phyloP scores from a whole-genome alignment of 2,113 vertebrate genomes.

The Cranoglanis bouderius region DNA sequence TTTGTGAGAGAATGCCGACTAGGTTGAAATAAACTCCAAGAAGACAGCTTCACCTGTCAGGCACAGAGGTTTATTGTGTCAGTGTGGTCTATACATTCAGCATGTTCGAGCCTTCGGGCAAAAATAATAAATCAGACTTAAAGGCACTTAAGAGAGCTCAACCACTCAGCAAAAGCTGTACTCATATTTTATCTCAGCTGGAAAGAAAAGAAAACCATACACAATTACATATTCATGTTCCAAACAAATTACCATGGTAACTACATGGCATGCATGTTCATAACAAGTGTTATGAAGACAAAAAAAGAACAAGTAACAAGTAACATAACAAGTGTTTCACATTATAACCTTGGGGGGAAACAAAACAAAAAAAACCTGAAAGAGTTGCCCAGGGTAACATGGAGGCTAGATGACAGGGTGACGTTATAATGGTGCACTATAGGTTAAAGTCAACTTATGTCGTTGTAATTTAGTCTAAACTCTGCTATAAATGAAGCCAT shows the following conservation, averaged over 20 bases:
- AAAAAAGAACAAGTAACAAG: too few species aligned
- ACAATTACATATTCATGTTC: neutral
- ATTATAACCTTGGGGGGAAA: neutral
- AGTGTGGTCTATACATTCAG: neutral
- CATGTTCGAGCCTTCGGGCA: neutral
- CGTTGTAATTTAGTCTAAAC: too few species aligned
- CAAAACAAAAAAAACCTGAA: neutral
- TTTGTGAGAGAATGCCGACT: neutral
- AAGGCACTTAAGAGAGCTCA: slow-evolving; percentile 2
- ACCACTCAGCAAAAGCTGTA: neutral
- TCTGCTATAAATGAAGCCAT: too few species aligned
- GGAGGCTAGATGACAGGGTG: neutral
- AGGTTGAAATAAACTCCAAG: neutral
- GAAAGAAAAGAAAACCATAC: neutral
- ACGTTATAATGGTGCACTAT: neutral
- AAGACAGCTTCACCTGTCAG: neutral
- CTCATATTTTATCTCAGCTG: neutral
- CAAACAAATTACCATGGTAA: neutral
- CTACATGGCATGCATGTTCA: neutral
- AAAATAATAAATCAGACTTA: slow-evolving; percentile 10
- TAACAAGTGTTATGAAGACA: neutral
- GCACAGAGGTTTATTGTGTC: neutral
- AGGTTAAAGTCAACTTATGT: too few species aligned
- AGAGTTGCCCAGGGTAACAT: neutral
- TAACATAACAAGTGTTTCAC: neutral